Conservation (phyloP, 2,797 vertebrate species). For the Sebastes variabilis region DNA sequence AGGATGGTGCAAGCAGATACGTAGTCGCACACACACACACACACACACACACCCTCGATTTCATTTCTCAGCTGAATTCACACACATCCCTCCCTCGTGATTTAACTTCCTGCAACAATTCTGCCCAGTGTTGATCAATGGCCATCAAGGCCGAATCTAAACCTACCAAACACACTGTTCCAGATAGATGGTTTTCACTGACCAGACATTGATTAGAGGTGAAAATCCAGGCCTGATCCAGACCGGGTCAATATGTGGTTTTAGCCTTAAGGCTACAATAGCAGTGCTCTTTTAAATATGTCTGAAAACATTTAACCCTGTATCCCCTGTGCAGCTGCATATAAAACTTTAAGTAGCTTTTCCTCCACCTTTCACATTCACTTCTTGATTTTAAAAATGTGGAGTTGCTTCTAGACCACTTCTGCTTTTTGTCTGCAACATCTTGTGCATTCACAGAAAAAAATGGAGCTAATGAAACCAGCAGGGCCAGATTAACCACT, state of each 20-base stretch:
- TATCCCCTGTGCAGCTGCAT: not conserved
- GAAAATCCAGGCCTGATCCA: constrained; percentile 53
- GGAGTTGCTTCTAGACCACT: not conserved
- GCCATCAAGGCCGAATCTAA: constrained; percentile 26
- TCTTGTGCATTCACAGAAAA: not conserved
- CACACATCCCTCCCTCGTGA: constrained; percentile 1
- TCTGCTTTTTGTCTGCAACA: not conserved
- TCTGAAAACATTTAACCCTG: constrained; percentile 18
- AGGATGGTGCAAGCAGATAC: not conserved
- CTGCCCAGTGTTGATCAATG: constrained; percentile 31
- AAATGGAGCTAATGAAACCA: not conserved
- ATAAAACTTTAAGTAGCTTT: not conserved
- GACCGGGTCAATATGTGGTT: constrained; percentile 56
- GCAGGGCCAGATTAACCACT: not conserved
- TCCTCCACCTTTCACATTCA: not conserved
- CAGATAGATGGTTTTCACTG: constrained; percentile 38
- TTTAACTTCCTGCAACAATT: constrained; percentile 32
- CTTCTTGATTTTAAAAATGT: not conserved
- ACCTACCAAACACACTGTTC: constrained; percentile 32
- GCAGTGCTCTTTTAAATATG: constrained; percentile 6
- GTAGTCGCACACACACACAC: not conserved
- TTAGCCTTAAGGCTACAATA: constrained; percentile 37
- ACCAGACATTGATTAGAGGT: constrained; percentile 46
- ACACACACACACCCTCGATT: not conserved
- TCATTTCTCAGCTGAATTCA: constrained; percentile 24